A percentile compares a stretch with the other conserved stretches of the same genome.
phyloP scores from a whole-genome alignment of 2,888 invertebrate species.

The Serripes groenlandicus region DNA sequence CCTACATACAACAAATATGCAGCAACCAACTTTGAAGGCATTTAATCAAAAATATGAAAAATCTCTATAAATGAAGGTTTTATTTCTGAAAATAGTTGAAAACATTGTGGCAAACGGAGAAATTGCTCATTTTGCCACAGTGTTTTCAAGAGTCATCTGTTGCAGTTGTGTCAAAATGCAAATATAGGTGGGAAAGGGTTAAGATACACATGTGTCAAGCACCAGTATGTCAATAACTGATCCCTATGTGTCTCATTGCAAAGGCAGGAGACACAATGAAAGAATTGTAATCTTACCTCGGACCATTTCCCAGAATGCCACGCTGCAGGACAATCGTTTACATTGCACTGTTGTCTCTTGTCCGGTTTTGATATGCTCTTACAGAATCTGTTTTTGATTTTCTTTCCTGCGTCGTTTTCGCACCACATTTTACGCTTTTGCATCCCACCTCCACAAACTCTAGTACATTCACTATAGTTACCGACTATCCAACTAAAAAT shows the following conservation, averaged over 20 bases:
- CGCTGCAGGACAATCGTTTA: constrained; percentile 88
- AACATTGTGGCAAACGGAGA: not conserved
- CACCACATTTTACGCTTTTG: constrained; percentile 90
- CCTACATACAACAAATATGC: too few relatives aligned
- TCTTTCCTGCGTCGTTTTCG: constrained; percentile 80
- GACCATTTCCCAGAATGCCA: constrained; percentile 97
- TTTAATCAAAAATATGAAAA: too few relatives aligned
- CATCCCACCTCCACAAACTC: constrained; percentile 90
- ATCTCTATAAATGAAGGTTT: too few relatives aligned
- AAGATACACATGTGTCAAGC: not conserved
- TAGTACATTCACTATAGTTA: constrained; percentile 88
- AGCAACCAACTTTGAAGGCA: too few relatives aligned
- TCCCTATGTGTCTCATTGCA: too few relatives aligned
- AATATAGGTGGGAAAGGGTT: not conserved
- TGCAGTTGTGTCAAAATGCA: too few relatives aligned
- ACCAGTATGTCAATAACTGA: too few relatives aligned
- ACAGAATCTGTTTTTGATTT: constrained; percentile 74
- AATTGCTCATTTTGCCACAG: not conserved
- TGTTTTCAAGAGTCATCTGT: too few relatives aligned
- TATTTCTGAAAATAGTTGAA: not conserved
- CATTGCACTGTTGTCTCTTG: constrained; percentile 75
- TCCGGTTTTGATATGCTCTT: constrained; percentile 74
- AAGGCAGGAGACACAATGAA: too few relatives aligned
- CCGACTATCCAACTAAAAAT: constrained; percentile 73
- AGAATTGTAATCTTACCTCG: constrained; percentile 89